Evolutionary conservation across 2,888 invertebrate genomes (phyloP).

Genomic region (Protophormia terraenovae): DNA sequence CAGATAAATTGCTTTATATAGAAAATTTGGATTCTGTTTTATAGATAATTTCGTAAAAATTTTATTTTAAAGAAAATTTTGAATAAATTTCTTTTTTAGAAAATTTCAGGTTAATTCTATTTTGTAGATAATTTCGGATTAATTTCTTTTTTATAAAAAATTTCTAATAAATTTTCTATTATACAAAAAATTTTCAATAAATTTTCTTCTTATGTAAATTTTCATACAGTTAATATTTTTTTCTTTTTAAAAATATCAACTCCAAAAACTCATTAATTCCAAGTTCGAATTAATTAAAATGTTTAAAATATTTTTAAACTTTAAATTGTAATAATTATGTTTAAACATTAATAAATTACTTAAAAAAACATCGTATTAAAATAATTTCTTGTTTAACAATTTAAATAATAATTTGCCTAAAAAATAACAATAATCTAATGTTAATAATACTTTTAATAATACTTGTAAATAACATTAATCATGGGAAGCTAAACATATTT

Average conservation of each 20-base stretch:
- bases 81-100: too few species aligned
- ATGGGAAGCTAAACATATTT: conserved; percentile 19
- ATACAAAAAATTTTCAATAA: too few species aligned
- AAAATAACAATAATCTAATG: background rate
- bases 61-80: too few species aligned
- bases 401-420: background rate
- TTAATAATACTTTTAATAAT: conserved; percentile 25
- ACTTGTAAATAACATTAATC: background rate
- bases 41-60: too few species aligned
- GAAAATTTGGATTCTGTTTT: too few species aligned
- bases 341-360: background rate
- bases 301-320: background rate
- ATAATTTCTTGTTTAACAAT: background rate
- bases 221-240: too few species aligned
- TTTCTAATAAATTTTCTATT: too few species aligned
- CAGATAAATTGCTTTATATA: too few species aligned
- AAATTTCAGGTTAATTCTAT: too few species aligned
- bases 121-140: too few species aligned
- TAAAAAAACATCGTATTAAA: background rate
- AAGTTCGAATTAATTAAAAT: background rate
- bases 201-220: too few species aligned
- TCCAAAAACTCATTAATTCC: background rate
- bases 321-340: background rate
- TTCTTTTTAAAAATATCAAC: background rate
- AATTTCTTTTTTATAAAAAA: too few species aligned